Evolutionary conservation across 2,113 vertebrate genomes (phyloP).

Genomic region (Lonchura striata): DNA sequence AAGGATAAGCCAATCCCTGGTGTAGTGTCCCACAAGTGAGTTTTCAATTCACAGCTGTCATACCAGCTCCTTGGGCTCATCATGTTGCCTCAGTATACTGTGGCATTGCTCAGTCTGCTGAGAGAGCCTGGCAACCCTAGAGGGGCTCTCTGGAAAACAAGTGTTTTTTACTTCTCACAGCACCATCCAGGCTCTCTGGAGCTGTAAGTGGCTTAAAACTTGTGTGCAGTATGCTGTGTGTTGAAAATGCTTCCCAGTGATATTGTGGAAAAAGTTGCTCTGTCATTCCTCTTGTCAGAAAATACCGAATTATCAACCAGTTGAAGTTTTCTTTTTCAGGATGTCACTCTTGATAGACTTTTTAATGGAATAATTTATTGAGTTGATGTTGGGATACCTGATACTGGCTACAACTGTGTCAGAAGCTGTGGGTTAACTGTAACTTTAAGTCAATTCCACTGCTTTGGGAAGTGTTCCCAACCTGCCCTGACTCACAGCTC

Average conservation of each 20-base stretch:
- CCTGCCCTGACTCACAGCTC: neutral
- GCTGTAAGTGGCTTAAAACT: rapidly evolving
- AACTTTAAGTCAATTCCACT: neutral
- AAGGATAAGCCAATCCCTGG: neutral
- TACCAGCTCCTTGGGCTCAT: neutral
- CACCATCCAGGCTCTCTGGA: neutral
- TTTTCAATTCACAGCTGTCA: neutral
- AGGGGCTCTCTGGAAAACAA: neutral
- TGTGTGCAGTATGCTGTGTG: neutral
- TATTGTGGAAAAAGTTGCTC: neutral
- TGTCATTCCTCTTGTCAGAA: neutral
- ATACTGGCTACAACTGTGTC: neutral
- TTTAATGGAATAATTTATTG: neutral
- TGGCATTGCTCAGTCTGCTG: neutral
- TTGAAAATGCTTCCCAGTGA: neutral
- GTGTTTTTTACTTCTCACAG: neutral
- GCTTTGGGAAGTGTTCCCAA: neutral
- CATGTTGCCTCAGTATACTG: neutral
- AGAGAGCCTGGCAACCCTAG: neutral
- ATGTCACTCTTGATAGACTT: neutral
- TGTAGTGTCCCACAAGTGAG: neutral
- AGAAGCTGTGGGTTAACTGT: neutral
- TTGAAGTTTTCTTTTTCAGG: neutral
- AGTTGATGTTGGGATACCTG: neutral
- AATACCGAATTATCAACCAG: neutral